Evolutionary conservation across 2,113 vertebrate genomes (phyloP).

Genomic region (Melanocharis versteri): DNA sequence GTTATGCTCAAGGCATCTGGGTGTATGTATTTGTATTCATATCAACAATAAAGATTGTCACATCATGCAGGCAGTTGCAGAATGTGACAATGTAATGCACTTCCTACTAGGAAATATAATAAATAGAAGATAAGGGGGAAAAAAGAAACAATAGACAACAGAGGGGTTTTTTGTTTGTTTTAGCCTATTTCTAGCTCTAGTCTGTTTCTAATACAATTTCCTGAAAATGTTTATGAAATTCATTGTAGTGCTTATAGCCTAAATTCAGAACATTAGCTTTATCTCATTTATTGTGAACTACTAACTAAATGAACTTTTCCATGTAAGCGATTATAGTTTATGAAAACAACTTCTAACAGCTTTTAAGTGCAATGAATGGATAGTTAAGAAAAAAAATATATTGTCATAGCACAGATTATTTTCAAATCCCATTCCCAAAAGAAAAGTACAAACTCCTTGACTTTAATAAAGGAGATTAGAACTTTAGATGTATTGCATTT

Average conservation of each 20-base stretch:
- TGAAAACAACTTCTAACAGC: neutral
- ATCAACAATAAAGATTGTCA: neutral
- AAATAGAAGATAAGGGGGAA: rapidly evolving
- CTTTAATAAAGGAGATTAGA: neutral
- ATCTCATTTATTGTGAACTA: neutral
- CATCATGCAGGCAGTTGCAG: neutral
- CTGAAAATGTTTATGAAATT: neutral
- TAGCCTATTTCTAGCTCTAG: neutral
- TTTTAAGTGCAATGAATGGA: neutral
- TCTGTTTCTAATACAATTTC: neutral
- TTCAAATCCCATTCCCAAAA: neutral
- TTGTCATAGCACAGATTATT: neutral
- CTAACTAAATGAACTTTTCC: neutral
- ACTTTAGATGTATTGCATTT: neutral
- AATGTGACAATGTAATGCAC: neutral
- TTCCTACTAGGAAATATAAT: neutral
- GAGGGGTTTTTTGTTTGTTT: neutral
- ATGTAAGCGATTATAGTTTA: neutral
- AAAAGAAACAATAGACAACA: no score
- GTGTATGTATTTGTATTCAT: neutral
- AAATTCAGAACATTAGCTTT: neutral
- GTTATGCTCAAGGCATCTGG: neutral
- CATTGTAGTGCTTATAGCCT: neutral
- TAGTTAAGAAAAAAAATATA: neutral
- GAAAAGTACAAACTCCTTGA: neutral